These are phyloP conservation scores for Syrmaticus mikado DNA, from an alignment of 2,113 vertebrate species.

Conservation along the genomic window DNA sequence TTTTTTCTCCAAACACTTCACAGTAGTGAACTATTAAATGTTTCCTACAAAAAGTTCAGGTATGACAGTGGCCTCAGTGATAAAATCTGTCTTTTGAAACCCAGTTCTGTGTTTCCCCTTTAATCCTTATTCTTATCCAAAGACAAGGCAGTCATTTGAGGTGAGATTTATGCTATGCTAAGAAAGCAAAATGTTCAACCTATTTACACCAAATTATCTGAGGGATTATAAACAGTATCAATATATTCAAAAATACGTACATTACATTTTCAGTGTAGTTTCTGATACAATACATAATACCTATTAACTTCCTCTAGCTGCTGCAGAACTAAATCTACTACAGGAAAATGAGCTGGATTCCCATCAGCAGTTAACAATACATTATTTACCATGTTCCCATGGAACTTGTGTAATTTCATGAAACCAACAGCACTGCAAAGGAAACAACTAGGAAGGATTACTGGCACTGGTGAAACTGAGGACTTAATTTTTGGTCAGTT, in stretches of 20 bases:
- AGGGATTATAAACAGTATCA: neutral
- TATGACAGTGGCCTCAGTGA: neutral
- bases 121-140: neutral
- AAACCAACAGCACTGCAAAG: neutral
- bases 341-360: neutral
- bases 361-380: neutral
- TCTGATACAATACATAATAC: neutral
- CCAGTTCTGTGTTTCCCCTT: neutral
- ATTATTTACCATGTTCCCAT: neutral
- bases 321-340: neutral
- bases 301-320: neutral
- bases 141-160: neutral
- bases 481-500: neutral
- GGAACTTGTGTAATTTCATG: neutral
- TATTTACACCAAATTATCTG: neutral
- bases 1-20: neutral
- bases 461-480: neutral
- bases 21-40: neutral
- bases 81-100: neutral
- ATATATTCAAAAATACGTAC: neutral
- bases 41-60: neutral
- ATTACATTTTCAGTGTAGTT: neutral
- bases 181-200: neutral
- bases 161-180: neutral
- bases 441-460: neutral